Evolutionary conservation across 2,888 invertebrate genomes (phyloP), one percentile per base, ranked within the genome.

Genomic region (Incurvaria masculella): DNA sequence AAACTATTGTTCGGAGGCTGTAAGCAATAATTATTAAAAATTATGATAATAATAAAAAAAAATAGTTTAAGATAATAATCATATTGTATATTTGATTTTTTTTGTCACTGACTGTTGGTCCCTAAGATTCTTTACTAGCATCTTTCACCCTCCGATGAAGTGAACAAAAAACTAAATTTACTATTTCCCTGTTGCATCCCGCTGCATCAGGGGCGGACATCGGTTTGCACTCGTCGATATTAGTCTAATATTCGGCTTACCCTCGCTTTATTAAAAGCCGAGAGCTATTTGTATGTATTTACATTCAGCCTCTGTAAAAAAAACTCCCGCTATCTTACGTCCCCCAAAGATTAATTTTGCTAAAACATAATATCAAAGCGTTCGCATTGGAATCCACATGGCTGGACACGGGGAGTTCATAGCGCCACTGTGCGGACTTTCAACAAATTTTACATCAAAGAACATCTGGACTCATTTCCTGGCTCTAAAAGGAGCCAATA

Each of bases 141-240:
- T 14, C 14, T n/a, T n/a, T 3, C 8, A 33, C 33, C 33, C 33
- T 14, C 3, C 3, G 33, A n/a, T 33, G 14, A 33, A 11, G 11
- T 4, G 11, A 33, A 3, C 11, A 33, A 33, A 33, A 33, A 33
- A 33, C 33, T 33, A 33, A 33, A 33, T 33, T 14, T 10, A 23
- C 23, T 23, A 23, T 23, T 23, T 33, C 33, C 14, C 14, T 14
- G 14, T 14, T 33, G 33, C 33, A 33, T 33, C 14, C 14, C 14
- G n/a, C 14, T 23, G 33, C 14, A 33, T 33, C 11, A 33, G 65
- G 72, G 68, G 72, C 65, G 67, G 67, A 76, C 76, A 78, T 71
- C 62, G 71, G 73, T 75, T 75, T 74, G 75, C 76, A 76, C 76
- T 78, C 68, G 65, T 62, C 65, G 66, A 71, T 76, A 76, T 76